Conservation (phyloP, 1,140 invertebrate species). For the Bombus pascuorum region DNA sequence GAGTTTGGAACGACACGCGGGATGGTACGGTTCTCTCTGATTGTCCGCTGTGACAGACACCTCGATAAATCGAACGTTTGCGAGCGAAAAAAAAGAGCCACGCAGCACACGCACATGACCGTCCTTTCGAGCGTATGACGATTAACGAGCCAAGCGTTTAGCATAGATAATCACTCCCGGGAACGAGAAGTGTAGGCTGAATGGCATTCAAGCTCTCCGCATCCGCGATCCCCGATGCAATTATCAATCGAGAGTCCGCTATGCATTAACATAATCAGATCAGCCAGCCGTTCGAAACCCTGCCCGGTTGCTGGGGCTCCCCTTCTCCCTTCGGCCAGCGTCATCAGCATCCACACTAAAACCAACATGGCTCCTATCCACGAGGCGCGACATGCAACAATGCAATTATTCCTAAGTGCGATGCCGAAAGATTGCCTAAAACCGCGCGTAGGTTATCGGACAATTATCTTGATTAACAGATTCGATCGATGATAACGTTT, state of each 20-base stretch:
- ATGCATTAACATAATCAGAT: constrained; percentile 77
- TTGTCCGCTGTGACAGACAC: not conserved
- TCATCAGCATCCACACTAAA: constrained; percentile 42
- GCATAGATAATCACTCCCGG: constrained; percentile 78
- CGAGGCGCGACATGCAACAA: constrained; percentile 44
- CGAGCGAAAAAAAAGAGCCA: not conserved
- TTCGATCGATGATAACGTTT: constrained; percentile 44
- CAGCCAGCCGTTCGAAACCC: constrained; percentile 60
- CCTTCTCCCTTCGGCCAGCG: constrained; percentile 13
- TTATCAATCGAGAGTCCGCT: constrained; percentile 76
- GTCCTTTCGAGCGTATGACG: constrained; percentile 36
- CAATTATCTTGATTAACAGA: constrained; percentile 56
- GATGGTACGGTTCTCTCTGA: not conserved
- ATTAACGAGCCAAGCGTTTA: constrained; percentile 73
- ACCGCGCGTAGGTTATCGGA: constrained; percentile 42
- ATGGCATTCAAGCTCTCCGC: constrained; percentile 60
- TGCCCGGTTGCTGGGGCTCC: not conserved
- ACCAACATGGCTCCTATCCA: constrained; percentile 33
- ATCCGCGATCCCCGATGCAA: constrained; percentile 69
- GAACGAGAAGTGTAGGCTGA: constrained; percentile 62
- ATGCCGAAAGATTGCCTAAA: constrained; percentile 47
- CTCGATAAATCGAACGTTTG: constrained; percentile 11
- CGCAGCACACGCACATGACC: constrained; percentile 4
- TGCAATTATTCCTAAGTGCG: constrained; percentile 59
- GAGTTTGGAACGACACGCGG: too few relatives aligned